Percentiles rank a stretch among this genome's conserved stretches.
phyloP scores from a whole-genome alignment of 2,888 invertebrate species.

The Desoria tigrina region DNA sequence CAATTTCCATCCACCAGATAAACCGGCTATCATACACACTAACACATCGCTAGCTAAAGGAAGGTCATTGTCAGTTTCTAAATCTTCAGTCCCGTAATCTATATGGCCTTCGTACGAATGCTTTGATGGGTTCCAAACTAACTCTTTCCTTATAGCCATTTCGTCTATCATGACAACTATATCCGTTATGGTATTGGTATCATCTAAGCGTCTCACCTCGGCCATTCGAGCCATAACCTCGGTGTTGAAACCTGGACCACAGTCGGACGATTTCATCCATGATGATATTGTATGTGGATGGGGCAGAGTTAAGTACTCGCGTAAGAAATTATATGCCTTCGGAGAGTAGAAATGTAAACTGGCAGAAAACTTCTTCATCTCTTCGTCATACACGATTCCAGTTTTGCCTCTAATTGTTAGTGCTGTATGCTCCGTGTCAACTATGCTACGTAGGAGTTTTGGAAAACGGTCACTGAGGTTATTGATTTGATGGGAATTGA shows the following conservation, averaged over 20 bases:
- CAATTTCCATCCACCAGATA: constrained; percentile 21
- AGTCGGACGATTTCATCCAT: constrained; percentile 13
- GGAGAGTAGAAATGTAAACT: constrained; percentile 10
- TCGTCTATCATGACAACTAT: constrained; percentile 10
- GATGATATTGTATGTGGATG: constrained; percentile 6
- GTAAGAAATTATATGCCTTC: neutral
- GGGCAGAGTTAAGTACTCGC: neutral
- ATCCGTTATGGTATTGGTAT: neutral
- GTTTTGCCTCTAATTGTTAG: neutral
- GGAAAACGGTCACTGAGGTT: neutral
- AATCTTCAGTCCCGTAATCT: neutral
- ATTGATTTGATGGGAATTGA: too few relatives aligned
- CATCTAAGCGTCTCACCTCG: neutral
- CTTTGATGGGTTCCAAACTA: neutral
- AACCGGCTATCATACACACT: constrained; percentile 12
- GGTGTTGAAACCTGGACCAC: neutral
- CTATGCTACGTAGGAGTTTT: neutral
- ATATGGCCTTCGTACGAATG: neutral
- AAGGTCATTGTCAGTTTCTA: neutral
- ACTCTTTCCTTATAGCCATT: constrained; percentile 12
- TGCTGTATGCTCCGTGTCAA: neutral
- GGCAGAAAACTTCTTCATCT: neutral
- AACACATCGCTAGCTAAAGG: constrained; percentile 7
- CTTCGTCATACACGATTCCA: neutral
- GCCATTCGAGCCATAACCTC: constrained; percentile 3